Conservation (phyloP, 2,888 invertebrate genomes). For the Platynereis dumerilii region DNA sequence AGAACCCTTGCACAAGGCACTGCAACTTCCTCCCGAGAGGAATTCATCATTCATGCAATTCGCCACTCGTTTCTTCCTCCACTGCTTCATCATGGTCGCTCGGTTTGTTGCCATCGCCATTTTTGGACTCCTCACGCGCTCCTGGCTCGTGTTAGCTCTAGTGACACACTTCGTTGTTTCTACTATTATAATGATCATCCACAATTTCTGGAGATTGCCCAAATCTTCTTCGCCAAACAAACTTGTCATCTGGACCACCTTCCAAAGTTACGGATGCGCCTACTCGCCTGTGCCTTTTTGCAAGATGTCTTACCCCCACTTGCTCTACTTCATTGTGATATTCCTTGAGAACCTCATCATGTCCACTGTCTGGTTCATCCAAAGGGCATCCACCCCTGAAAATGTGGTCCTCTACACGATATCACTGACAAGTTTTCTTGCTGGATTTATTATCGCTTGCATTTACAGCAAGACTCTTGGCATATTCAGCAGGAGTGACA, state of each 20-base stretch:
- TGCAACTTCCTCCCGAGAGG: too few species aligned
- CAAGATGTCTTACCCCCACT: neutral
- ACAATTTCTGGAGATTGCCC: too few species aligned
- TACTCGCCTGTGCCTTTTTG: neutral
- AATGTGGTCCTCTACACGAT: neutral
- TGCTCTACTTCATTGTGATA: neutral
- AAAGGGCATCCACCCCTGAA: neutral
- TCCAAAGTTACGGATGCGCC: neutral
- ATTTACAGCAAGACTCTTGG: too few species aligned
- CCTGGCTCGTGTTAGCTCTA: neutral
- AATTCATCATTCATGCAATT: neutral
- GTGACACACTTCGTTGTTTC: neutral
- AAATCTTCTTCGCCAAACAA: too few species aligned
- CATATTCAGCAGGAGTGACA: neutral
- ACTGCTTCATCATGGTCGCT: slow-evolving; percentile 1
- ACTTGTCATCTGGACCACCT: too few species aligned
- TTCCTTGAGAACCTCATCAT: neutral
- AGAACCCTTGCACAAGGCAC: too few species aligned
- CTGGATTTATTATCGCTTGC: too few species aligned
- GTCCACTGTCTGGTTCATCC: slow-evolving; percentile 2
- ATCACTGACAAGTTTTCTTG: too few species aligned
- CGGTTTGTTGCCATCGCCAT: neutral
- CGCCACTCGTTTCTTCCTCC: neutral
- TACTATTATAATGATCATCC: too few species aligned
- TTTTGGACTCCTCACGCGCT: neutral